A percentile compares a stretch with the other conserved stretches of the same genome.
phyloP scores from a whole-genome alignment of 2,888 invertebrate genomes.

The Nyleta sp. region DNA sequence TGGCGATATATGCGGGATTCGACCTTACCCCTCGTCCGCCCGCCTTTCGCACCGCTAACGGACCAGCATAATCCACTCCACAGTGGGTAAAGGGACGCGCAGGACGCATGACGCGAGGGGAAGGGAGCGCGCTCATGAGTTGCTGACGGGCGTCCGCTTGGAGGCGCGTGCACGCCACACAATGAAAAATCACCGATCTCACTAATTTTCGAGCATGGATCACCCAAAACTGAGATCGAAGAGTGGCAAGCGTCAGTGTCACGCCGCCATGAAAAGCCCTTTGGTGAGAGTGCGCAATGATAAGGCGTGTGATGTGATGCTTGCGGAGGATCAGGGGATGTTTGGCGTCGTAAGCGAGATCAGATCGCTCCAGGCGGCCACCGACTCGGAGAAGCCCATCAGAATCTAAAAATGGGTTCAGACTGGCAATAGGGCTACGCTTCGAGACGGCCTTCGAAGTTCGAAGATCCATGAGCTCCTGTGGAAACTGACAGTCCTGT shows the following conservation, averaged over 20 bases:
- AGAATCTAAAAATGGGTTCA: constrained; percentile 3
- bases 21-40: constrained; percentile 38
- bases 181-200: neutral
- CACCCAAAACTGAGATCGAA: neutral
- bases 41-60: constrained; percentile 29
- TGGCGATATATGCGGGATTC: constrained; percentile 40
- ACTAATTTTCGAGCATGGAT: neutral
- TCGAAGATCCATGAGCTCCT: neutral
- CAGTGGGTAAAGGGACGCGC: constrained; percentile 18
- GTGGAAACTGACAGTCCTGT: neutral
- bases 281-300: neutral
- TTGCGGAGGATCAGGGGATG: neutral
- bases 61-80: constrained; percentile 60
- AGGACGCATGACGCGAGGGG: neutral
- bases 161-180: neutral
- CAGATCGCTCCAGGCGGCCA: neutral
- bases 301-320: neutral
- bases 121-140: constrained; percentile 3
- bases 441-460: neutral
- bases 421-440: neutral
- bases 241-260: neutral
- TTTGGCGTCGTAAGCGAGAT: neutral
- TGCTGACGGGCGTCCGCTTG: neutral
- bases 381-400: constrained; percentile 13
- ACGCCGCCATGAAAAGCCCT: neutral